These are phyloP conservation scores for Ariopsis seemanni DNA, from an alignment of 2,113 vertebrate genomes.

Conservation along the genomic window DNA sequence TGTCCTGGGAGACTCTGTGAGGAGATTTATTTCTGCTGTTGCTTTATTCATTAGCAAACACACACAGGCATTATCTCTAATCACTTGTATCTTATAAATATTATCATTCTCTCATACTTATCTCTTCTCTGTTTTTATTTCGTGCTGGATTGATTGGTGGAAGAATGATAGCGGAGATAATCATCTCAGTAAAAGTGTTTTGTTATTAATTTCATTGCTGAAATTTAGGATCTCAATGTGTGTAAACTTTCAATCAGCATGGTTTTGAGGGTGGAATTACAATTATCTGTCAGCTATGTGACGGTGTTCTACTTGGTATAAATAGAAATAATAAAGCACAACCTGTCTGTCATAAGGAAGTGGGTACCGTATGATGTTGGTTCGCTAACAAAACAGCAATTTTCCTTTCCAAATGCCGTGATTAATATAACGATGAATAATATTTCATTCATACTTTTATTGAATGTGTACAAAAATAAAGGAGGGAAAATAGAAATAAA, in stretches of 20 bases:
- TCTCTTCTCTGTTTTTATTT: constrained; percentile 17
- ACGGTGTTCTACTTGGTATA: not conserved
- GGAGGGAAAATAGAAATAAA: not conserved
- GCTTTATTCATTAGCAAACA: constrained; percentile 26
- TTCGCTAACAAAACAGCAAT: not conserved
- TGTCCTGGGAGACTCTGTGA: constrained; percentile 6
- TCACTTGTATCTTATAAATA: constrained; percentile 23
- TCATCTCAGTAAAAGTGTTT: constrained; percentile 11
- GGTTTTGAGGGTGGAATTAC: not conserved
- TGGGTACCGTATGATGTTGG: not conserved
- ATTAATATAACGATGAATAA: too few species aligned
- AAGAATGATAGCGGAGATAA: constrained; percentile 14
- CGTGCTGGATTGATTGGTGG: constrained; percentile 2
- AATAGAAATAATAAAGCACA: not conserved
- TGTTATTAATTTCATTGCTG: constrained; percentile 15
- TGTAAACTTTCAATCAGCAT: not conserved
- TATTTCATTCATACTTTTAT: not conserved
- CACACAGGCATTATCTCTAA: constrained; percentile 13
- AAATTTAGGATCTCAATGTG: not conserved
- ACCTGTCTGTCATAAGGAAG: constrained; percentile 5
- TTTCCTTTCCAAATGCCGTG: not conserved
- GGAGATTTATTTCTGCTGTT: constrained; percentile 22
- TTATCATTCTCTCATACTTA: constrained; percentile 17
- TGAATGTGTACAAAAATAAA: not conserved
- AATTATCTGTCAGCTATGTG: not conserved